Conservation (phyloP, 2,888 invertebrate genomes). For the Lasioglossum villosulum region DNA sequence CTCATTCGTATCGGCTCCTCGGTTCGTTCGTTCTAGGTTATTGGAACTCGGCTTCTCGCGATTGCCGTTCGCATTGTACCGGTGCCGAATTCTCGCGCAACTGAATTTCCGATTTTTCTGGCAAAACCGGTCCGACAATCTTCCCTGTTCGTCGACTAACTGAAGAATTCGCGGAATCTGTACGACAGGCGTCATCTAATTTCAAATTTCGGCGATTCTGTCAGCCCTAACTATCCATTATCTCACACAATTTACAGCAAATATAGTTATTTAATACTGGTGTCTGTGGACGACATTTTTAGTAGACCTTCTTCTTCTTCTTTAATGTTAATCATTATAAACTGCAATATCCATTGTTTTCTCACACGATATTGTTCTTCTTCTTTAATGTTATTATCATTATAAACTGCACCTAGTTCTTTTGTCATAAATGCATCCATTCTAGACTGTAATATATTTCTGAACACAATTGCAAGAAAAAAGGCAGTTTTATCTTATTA, state of each 20-base stretch:
- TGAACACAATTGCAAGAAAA: no score
- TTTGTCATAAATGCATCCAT: no score
- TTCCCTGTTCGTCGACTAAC: neutral
- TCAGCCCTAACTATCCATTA: neutral
- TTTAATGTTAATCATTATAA: no score
- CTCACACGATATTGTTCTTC: no score
- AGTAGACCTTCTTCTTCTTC: no score
- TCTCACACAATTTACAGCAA: neutral
- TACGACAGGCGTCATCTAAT: neutral
- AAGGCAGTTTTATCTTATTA: no score
- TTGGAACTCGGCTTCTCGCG: neutral
- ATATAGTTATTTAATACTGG: neutral
- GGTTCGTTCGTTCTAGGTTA: conserved; percentile 10
- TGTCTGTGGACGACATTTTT: no score
- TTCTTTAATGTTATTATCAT: no score
- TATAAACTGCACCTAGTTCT: no score
- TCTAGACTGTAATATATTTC: no score
- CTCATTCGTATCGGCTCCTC: neutral
- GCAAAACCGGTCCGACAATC: neutral
- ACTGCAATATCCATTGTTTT: no score
- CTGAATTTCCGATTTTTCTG: neutral
- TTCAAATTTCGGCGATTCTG: neutral
- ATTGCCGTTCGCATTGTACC: conserved; percentile 8
- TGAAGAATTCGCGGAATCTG: neutral
- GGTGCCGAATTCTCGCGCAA: neutral